Percentiles rank a stretch among this genome's conserved stretches.
Conservation (phyloP, 2,888 invertebrate species). For the Drosophila neutralis region DNA sequence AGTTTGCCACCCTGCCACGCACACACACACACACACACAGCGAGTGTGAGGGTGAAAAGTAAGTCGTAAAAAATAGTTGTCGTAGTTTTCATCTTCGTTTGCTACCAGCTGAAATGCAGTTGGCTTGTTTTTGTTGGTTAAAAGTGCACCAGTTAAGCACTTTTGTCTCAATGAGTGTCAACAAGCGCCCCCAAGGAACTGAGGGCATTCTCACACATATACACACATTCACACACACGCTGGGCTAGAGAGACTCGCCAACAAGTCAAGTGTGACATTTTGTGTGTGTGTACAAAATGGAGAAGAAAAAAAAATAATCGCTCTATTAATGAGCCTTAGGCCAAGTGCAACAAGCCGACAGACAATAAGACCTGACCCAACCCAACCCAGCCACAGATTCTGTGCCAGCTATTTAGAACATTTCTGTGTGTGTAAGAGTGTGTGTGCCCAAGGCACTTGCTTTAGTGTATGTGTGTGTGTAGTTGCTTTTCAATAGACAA, state of each 20-base stretch:
- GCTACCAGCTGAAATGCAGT: neutral
- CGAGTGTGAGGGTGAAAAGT: constrained; percentile 27
- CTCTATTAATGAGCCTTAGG: constrained; percentile 77
- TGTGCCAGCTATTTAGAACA: constrained; percentile 45
- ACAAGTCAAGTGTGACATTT: constrained; percentile 31
- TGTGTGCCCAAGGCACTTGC: constrained; percentile 7
- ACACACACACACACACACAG: neutral
- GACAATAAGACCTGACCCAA: constrained; percentile 70
- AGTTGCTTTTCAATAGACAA: constrained; percentile 3
- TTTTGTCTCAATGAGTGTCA: constrained; percentile 81
- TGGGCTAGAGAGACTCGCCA: neutral
- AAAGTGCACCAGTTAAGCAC: constrained; percentile 79
- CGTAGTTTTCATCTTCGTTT: constrained; percentile 32
- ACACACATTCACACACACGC: neutral
- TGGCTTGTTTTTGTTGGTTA: constrained; percentile 46
- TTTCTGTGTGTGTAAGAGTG: constrained; percentile 13
- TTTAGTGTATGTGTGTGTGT: constrained; percentile 7
- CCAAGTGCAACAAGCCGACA: constrained; percentile 80
- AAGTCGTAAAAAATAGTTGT: constrained; percentile 55
- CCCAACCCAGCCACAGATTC: constrained; percentile 36
- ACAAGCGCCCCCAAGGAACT: constrained; percentile 64
- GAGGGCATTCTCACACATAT: constrained; percentile 31
- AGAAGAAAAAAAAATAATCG: constrained; percentile 67
- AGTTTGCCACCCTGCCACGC: constrained; percentile 22
- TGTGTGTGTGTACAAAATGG: constrained; percentile 42